Evolutionary conservation across 2,888 invertebrate species (phyloP), one percentile per base, ranked within the genome.

Genomic region (Tipula helvola): DNA sequence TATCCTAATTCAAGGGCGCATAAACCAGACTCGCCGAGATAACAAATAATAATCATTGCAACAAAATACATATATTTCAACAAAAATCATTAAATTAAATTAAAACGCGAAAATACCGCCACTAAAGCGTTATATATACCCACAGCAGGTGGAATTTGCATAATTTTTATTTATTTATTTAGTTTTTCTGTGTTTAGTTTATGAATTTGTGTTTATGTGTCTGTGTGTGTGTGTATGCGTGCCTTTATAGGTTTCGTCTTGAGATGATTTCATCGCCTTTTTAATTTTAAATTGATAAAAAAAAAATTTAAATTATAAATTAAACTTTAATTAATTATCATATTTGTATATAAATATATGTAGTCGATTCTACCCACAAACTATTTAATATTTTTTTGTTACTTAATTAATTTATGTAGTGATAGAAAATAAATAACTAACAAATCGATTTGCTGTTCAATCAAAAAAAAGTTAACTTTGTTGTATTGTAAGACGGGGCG

Each of bases 121-220:
- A 52, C 52, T 52, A 52, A 44, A 52, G 52, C 71, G 71, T 10
- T 71, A 28, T 18, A 71, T 71, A 16, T 52, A 71, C 71, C 71
- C 71, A 71, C 71, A 71, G 71, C 71, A 71, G 71, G 71, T 71
- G 71, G 71, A 71, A 71, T 71, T 71, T 71, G 71, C 71, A 71
- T 71, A 71, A 28, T 71, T 71, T 71, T 71, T 57, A 18, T 57
- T 71, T 71, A 71, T 71, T 71, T 71, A 71, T 71, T 71, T 71
- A 71, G 71, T 71, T 28, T 71, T 71, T 71, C 71, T 18, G 18
- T 71, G 18, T 71, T 8, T 28, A 71, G 71, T 71, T n/a, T 52
- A 18, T 71, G 8, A 28, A 71, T 57, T 57, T 18, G 57, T 28
- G 28, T n/a, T 57, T 57, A n/a, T n/a, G n/a, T n/a, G n/a, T 16